Percentiles rank a stretch among this genome's conserved stretches.
Evolutionary conservation across 2,888 invertebrate genomes (phyloP).

Genomic region (Hoplodrina blanda): DNA sequence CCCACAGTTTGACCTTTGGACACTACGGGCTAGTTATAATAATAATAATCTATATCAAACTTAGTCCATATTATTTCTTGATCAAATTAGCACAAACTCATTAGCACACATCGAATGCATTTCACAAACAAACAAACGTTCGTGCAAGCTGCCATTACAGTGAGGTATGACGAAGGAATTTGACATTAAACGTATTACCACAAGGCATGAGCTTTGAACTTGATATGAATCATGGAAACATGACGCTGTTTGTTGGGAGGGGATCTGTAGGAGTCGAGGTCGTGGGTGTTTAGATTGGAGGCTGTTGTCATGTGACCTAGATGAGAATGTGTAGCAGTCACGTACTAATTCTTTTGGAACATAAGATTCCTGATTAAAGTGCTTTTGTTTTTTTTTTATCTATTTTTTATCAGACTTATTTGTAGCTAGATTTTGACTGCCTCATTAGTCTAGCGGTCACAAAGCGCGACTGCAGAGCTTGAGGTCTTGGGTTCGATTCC

Average conservation of each 20-base stretch:
- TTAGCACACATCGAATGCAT: conserved; percentile 30
- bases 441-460: no score
- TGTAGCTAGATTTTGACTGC: no score
- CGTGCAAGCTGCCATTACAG: conserved; percentile 37
- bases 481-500: no score
- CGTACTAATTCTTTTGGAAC: no score
- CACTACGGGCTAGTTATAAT: no score
- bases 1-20: no score
- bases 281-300: not conserved
- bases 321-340: not conserved
- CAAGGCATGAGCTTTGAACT: conserved; percentile 50
- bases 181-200: conserved; percentile 33
- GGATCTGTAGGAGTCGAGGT: not conserved
- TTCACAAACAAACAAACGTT: conserved; percentile 41
- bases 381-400: no score
- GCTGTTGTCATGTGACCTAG: not conserved
- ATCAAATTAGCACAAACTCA: not conserved
- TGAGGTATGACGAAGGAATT: conserved; percentile 45
- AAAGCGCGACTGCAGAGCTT: no score
- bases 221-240: conserved; percentile 30
- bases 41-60: not conserved
- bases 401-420: no score
- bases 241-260: not conserved
- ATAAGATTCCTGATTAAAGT: no score
- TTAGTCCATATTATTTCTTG: not conserved